A percentile compares a stretch with the other conserved stretches of the same genome.
Evolutionary conservation across 2,113 vertebrate genomes (phyloP).

Genomic region (Pelodiscus sinensis): DNA sequence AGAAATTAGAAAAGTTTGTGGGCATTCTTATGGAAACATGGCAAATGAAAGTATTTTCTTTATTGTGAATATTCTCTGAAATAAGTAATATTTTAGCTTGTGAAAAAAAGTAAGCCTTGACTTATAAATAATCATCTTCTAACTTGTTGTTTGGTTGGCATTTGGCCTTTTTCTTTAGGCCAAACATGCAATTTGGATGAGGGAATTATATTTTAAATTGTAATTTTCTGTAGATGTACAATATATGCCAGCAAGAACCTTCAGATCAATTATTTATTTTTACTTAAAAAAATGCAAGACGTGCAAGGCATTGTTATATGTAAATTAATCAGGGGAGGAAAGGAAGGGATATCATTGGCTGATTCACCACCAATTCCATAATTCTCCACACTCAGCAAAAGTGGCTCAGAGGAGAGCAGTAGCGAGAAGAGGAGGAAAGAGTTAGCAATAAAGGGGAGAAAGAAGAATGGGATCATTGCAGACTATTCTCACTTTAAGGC

Average conservation of each 20-base stretch:
- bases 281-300: neutral
- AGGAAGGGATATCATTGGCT: neutral
- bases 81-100: neutral
- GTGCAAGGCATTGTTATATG: neutral
- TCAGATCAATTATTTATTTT: neutral
- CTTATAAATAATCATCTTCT: neutral
- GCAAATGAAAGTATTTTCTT: neutral
- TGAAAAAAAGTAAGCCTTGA: neutral
- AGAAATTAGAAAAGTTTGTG: neutral
- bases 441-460: neutral
- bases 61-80: neutral
- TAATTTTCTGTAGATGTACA: neutral
- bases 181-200: neutral
- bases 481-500: neutral
- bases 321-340: neutral
- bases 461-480: neutral
- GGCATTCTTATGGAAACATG: neutral
- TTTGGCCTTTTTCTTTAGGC: neutral
- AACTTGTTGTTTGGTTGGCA: neutral
- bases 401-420: neutral
- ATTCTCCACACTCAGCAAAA: accelerated
- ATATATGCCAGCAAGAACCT: neutral
- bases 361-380: neutral
- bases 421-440: neutral
- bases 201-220: neutral